These are phyloP conservation scores for Pseudorhombus dupliciocellatus DNA, from an alignment of 2,113 vertebrate genomes.

Conservation along the genomic window DNA sequence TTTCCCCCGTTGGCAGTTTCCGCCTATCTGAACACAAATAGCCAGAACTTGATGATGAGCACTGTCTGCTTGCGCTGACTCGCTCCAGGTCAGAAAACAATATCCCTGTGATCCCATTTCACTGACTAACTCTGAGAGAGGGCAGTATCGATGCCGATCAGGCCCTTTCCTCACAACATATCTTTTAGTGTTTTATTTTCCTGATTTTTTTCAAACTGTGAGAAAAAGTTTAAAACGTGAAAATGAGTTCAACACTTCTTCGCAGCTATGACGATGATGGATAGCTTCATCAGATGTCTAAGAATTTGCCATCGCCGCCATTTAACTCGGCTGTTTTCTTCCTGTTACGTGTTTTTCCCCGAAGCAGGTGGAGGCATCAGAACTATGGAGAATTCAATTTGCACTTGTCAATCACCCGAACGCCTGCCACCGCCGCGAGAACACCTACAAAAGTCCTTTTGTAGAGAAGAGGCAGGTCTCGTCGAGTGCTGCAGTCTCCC, in stretches of 20 bases:
- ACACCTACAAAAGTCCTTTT: slow-evolving; percentile 13
- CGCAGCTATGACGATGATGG: neutral
- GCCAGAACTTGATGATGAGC: slow-evolving; percentile 38
- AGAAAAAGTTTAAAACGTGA: too few species aligned
- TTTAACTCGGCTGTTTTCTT: neutral
- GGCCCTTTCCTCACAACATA: neutral
- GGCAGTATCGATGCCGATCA: neutral
- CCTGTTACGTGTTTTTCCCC: neutral
- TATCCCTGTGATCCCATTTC: slow-evolving; percentile 58
- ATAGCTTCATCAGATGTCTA: neutral
- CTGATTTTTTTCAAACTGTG: too few species aligned
- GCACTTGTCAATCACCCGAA: slow-evolving; percentile 45
- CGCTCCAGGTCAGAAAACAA: slow-evolving; percentile 48
- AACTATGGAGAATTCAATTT: slow-evolving; percentile 36
- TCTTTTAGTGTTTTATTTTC: too few species aligned
- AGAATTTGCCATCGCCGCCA: neutral
- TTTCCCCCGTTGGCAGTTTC: slow-evolving; percentile 17
- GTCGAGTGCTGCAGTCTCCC: slow-evolving; percentile 1
- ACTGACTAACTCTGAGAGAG: slow-evolving; percentile 40
- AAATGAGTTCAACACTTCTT: too few species aligned
- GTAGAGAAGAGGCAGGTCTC: slow-evolving; percentile 26
- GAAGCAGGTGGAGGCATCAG: neutral
- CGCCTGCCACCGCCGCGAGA: slow-evolving; percentile 15
- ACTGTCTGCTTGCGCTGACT: slow-evolving; percentile 36
- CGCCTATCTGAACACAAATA: slow-evolving; percentile 32